Percentiles rank a stretch among this genome's conserved stretches.
Evolutionary conservation across 2,113 vertebrate species (phyloP).

Genomic region (Otolemur garnettii): DNA sequence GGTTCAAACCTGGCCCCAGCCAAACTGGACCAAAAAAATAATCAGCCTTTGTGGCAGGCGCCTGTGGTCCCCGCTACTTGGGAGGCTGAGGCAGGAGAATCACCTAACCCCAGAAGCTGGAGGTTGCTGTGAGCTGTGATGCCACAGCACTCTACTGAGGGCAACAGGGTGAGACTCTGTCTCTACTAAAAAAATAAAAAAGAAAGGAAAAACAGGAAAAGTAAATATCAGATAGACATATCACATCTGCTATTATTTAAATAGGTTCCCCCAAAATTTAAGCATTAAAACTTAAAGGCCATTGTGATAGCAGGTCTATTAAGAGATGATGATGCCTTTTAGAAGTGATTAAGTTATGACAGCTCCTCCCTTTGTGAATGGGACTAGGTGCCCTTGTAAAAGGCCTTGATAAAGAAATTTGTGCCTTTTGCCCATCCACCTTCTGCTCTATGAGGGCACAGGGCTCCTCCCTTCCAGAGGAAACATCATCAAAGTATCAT

Average conservation of each 20-base stretch:
- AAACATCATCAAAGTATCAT: background rate
- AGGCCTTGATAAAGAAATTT: background rate
- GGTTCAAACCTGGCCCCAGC: too few relatives aligned
- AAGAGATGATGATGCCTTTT: background rate
- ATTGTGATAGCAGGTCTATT: background rate
- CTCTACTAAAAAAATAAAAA: too few relatives aligned
- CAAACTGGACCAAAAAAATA: too few relatives aligned
- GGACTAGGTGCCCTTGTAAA: background rate
- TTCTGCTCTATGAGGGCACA: background rate
- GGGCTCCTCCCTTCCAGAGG: background rate
- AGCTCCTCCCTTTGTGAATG: background rate
- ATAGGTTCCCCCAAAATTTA: background rate
- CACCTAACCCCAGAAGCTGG: too few relatives aligned
- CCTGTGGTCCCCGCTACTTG: too few relatives aligned
- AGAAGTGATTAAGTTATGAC: background rate
- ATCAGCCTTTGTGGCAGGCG: too few relatives aligned
- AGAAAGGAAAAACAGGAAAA: background rate
- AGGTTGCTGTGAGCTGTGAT: too few relatives aligned
- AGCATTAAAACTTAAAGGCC: background rate
- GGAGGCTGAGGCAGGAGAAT: too few relatives aligned
- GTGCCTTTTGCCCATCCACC: background rate
- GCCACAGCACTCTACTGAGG: too few relatives aligned
- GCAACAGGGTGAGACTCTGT: too few relatives aligned
- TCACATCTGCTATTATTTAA: background rate
- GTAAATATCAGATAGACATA: background rate